phyloP scores from a whole-genome alignment of 2,888 invertebrate species.

The Chalcis sispes region DNA sequence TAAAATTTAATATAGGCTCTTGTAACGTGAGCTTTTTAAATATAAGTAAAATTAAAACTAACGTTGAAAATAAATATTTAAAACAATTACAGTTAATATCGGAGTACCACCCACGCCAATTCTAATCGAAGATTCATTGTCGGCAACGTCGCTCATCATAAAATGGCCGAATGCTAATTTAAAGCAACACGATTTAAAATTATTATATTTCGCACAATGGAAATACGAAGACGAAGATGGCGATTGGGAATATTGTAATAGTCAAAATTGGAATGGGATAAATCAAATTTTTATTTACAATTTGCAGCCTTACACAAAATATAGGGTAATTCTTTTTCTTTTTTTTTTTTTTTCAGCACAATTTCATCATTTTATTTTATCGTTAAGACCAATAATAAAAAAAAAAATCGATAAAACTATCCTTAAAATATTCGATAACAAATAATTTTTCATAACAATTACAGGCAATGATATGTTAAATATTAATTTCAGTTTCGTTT shows the following conservation, averaged over 20 bases:
- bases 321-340: constrained; percentile 86
- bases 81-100: constrained; percentile 78
- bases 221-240: constrained; percentile 82
- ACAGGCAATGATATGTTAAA: neutral
- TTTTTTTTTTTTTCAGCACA: too few relatives aligned
- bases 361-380: neutral
- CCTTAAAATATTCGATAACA: neutral
- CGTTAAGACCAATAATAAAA: neutral
- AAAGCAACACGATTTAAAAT: constrained; percentile 76
- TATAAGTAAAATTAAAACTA: neutral
- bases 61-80: neutral
- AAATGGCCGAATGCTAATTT: constrained; percentile 81
- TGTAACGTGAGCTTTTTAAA: neutral
- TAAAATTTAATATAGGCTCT: neutral
- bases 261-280: constrained; percentile 83
- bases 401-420: neutral
- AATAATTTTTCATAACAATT: neutral
- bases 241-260: constrained; percentile 90
- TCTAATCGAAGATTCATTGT: constrained; percentile 86
- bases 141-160: constrained; percentile 87
- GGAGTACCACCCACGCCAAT: constrained; percentile 86
- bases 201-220: constrained; percentile 85
- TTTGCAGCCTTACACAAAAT: constrained; percentile 91
- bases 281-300: constrained; percentile 85
- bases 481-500: constrained; percentile 88